Evolutionary conservation across 2,113 vertebrate genomes (phyloP), one percentile per base, ranked within the genome.

Genomic region (Scomber japonicus): DNA sequence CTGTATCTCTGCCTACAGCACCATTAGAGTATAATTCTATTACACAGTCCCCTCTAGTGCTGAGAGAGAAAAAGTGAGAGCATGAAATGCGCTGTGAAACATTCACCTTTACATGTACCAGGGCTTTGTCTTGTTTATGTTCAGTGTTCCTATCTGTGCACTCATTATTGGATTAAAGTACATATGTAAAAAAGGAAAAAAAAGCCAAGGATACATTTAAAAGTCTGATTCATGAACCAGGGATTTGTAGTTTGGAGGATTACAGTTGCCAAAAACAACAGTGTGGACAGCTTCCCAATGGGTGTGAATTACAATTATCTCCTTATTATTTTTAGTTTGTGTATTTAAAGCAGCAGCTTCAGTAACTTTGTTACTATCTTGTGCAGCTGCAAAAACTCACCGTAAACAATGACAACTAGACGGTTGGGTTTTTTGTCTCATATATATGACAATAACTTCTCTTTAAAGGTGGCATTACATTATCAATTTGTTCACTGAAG

Each of bases 21-120:
- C 88, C 85, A 89, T 91, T 88, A 87, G 12, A 56, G 60, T 56
- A n/a, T 91, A 91, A 91, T 88, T 83, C 59, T 68, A 88, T 93
- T 89, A 87, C 69, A 70, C 64, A 61, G 80, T 86, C 64, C 62
- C 74, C 67, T 79, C 70, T 45, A 56, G 83, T 46, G 63, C 66
- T 45, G 54, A 74, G 65, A 77, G 15, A 63, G 76, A 83, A 77
- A 74, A 75, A 59, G 35, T 71, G 50, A 48, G 48, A 73, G 75
- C 75, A 89, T 68, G 53, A 88, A 82, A 72, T 57, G 59, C 2
- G 46, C 55, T 77, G 45, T 83, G 71, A 85, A 85, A 80, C 66
- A 75, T 83, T 86, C 78, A 75, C 83, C 53, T 82, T 75, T 78
- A 53, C 30, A 70, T 73, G 71, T 40, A n/a, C 46, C 11, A 66